These are phyloP conservation scores for Melanotaenia boesemani DNA, from an alignment of 2,797 vertebrate species.

Conservation along the genomic window DNA sequence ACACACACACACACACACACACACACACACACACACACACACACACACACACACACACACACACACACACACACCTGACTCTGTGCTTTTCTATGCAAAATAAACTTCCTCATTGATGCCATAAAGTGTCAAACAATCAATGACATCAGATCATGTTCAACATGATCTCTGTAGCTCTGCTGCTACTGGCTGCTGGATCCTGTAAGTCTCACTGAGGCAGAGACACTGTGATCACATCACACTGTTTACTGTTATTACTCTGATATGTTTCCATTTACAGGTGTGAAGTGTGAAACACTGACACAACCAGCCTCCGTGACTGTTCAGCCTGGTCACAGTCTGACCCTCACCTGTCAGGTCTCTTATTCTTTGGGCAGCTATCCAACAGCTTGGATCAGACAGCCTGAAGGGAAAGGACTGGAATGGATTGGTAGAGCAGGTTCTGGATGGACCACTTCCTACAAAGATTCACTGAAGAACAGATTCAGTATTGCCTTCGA, in stretches of 20 bases:
- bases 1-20: no score
- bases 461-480: conserved; percentile 8
- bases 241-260: conserved; percentile 34
- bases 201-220: conserved; percentile 30
- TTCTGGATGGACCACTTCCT: no score
- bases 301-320: conserved; percentile 1
- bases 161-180: conserved; percentile 55
- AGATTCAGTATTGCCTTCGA: conserved; percentile 1
- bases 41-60: no score
- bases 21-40: no score
- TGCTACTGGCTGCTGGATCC: conserved; percentile 57
- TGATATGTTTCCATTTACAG: background rate
- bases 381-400: conserved; percentile 12
- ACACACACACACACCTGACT: no score
- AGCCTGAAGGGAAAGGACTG: conserved; percentile 16
- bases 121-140: background rate
- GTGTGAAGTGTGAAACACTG: conserved; percentile 2
- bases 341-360: conserved; percentile 8
- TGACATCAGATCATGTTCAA: background rate
- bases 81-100: background rate
- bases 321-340: background rate
- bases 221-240: conserved; percentile 2
- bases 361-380: conserved; percentile 17
- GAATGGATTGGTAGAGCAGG: background rate
- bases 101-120: background rate